Evolutionary conservation across 2,888 invertebrate genomes (phyloP), one percentile per base, ranked within the genome.

Genomic region (Phalangium opilio): DNA sequence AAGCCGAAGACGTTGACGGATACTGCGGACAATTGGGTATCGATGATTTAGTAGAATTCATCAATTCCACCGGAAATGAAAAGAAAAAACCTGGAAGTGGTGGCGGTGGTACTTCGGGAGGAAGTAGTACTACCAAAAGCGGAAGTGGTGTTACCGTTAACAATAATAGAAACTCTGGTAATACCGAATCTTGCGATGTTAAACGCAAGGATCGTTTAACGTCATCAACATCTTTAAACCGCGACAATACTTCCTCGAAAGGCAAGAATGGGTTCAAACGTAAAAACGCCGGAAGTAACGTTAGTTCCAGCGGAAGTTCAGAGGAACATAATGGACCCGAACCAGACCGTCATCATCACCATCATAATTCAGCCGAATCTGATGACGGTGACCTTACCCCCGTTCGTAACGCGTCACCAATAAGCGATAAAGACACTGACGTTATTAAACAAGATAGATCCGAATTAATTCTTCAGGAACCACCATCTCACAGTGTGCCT

Each of bases 11-110:
- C 55, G 78, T 84, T 50, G 79, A 77, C 61, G 86, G 86, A 10
- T 82, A 83, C 69, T 76, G 82, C 51, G 78, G 82, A 51, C 76
- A 79, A 62, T 80, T 80, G 64, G 78, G 82, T 57, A 74, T 86
- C 35, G 79, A 83, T 62, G 33, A 43, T 14, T 39, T 56, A 12
- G 15, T 56, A 12, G 43, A 51, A 35, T 56, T 43, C 33, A 56
- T 56, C 20, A 54, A 52, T 36, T 46, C 48, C 7, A 42, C 46
- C n/a, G 52, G 50, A 17, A 48, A 50, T 14, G 48, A 50, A 18
- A 36, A 18, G 2, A 52, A 51, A 41, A 19, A 41, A n/a, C 14
- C 27, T 21, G 15, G 41, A 3, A 45, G 48, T 35, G 44, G 50
- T 3, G 47, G 39, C 19, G 19, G 43, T 18, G 34, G 21, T 7